Percentiles rank a stretch among this genome's conserved stretches.
phyloP scores from a whole-genome alignment of 2,888 invertebrate genomes.

The Archips xylosteana region DNA sequence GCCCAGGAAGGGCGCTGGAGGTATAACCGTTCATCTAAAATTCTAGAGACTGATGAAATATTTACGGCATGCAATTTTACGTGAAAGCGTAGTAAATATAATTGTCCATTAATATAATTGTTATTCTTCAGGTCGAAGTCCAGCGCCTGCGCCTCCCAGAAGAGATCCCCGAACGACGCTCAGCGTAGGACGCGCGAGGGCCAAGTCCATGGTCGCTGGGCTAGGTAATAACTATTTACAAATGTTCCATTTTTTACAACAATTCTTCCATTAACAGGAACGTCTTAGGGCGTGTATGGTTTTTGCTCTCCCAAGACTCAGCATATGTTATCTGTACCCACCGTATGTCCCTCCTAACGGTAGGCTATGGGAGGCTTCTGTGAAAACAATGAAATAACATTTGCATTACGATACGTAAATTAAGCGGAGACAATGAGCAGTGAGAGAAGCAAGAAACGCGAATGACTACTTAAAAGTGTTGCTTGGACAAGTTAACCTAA shows the following conservation, averaged over 20 bases:
- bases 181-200: constrained; percentile 96
- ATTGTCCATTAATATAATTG: background rate
- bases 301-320: background rate
- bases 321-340: background rate
- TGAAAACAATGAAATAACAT: background rate
- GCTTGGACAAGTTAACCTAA: no score
- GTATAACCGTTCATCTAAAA: constrained; percentile 49
- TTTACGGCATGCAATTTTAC: background rate
- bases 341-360: background rate
- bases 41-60: background rate
- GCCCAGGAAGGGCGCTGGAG: constrained; percentile 91
- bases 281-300: no score
- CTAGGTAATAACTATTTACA: constrained; percentile 83
- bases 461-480: no score
- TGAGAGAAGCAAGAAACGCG: no score
- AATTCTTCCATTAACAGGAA: no score
- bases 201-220: constrained; percentile 97
- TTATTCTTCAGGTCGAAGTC: constrained; percentile 83
- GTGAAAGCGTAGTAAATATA: no score
- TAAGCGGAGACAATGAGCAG: no score
- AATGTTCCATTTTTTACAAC: background rate
- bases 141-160: constrained; percentile 96
- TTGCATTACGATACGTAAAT: background rate
- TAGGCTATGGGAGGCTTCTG: background rate
- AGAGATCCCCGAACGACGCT: constrained; percentile 97